Conservation (phyloP, 2,113 vertebrate genomes). For the Limanda limanda region DNA sequence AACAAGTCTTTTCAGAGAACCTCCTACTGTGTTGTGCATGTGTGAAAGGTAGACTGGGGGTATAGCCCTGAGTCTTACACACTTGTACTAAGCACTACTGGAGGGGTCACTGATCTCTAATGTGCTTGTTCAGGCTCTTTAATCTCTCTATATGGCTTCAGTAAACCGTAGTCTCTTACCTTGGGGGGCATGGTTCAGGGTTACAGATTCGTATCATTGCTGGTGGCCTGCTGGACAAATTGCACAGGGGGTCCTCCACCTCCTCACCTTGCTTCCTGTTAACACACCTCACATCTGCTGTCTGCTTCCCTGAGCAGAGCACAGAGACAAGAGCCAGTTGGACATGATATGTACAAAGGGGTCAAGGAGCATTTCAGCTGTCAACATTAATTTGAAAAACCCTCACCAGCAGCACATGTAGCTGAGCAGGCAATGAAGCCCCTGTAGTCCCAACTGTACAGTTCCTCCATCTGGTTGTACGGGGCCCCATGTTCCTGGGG, state of each 20-base stretch:
- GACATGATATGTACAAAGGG: not conserved
- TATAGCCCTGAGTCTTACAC: too few species aligned
- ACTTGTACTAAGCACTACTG: not conserved
- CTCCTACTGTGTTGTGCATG: too few species aligned
- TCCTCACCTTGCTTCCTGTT: slow-evolving; percentile 79
- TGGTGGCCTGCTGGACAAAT: slow-evolving; percentile 81
- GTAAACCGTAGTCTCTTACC: slow-evolving; percentile 75
- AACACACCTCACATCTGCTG: slow-evolving; percentile 88
- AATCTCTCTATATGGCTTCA: not conserved
- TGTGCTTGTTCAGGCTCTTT: not conserved
- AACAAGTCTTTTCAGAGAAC: too few species aligned
- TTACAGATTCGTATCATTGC: slow-evolving; percentile 86
- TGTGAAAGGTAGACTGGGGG: too few species aligned
- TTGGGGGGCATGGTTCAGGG: slow-evolving; percentile 86
- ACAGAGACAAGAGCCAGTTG: too few species aligned
- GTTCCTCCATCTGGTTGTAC: slow-evolving; percentile 51
- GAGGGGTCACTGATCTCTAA: too few species aligned
- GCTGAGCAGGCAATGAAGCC: slow-evolving; percentile 89
- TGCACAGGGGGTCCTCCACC: slow-evolving; percentile 84
- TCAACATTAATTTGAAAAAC: not conserved
- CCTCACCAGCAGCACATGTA: slow-evolving; percentile 86
- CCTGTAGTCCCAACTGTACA: slow-evolving; percentile 89
- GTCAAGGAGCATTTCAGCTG: not conserved
- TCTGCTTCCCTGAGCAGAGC: slow-evolving; percentile 85
- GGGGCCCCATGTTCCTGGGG: slow-evolving; percentile 18